Evolutionary conservation across 2,888 invertebrate genomes (phyloP), one percentile per base, ranked within the genome.

Genomic region (Chrysina gloriosa): DNA sequence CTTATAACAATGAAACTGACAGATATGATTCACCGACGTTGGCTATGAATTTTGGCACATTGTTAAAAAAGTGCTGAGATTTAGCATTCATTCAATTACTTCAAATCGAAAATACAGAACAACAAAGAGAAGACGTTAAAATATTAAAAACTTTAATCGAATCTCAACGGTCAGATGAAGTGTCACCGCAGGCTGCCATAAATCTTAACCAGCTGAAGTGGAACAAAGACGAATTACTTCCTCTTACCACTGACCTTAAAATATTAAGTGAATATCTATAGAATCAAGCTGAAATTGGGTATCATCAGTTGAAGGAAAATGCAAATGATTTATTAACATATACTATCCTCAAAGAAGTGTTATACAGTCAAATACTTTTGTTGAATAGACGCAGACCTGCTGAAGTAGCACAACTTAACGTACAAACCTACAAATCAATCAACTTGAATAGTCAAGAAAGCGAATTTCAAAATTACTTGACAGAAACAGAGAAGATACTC

Each of bases 11-110:
- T 4, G 64, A 71, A 67, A 72, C 70, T 16, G 74, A 74, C 4
- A 69, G 5, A 27, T 73, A 72, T 68, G 75, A 76, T 23, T 75
- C 74, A 29, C 74, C 76, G 5, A 74, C 73, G 5, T 54, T 75
- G 11, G 73, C 74, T 1, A 71, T 73, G 31, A 76, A 74, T 70
- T 75, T 74, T 68, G 75, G 75, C 25, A 76, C 74, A 5, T 48
- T 75, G 16, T 5, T 75, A 63, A 76, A 75, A 64, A 75, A 73
- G 69, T 75, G 76, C 65, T 73, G 73, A 25, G 73, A 75, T 52
- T 61, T 75, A 45, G 74, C 73, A 25, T 69, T 50, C 39, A 70
- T 74, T 67, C 42, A 73, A 2, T 42, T 73, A 2, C 25, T 74
- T n/a, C 73, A 75, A 67, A 61, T 42, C 21, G 14, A 52, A n/a